These are phyloP conservation scores for Lepus europaeus DNA, from an alignment of 2,113 vertebrate species.

Conservation along the genomic window DNA sequence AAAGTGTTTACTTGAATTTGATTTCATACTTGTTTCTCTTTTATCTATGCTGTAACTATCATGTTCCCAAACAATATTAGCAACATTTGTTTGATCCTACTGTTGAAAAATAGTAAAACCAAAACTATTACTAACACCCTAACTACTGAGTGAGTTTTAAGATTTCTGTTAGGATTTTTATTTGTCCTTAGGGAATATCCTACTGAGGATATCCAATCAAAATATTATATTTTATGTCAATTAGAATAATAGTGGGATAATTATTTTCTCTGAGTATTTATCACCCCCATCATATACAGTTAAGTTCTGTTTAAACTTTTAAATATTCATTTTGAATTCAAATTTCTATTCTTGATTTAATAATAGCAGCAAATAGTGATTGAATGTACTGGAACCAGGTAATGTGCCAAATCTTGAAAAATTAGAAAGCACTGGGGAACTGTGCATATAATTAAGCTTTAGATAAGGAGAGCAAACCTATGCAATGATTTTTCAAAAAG, in stretches of 20 bases:
- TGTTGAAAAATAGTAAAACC: background rate
- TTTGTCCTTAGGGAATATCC: background rate
- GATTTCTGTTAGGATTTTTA: background rate
- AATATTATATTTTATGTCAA: background rate
- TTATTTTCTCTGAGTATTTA: background rate
- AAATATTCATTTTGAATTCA: background rate
- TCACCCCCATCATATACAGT: background rate
- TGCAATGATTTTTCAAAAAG: background rate
- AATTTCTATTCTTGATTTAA: background rate
- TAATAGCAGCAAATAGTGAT: background rate
- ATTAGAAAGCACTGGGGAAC: background rate
- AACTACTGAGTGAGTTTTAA: background rate
- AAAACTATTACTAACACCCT: background rate
- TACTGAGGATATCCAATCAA: background rate
- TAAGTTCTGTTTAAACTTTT: background rate
- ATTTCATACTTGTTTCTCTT: background rate
- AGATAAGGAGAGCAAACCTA: background rate
- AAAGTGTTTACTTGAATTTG: background rate
- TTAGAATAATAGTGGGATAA: background rate
- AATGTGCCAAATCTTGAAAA: background rate
- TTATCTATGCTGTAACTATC: background rate
- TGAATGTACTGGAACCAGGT: background rate
- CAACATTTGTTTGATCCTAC: background rate
- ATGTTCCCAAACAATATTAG: background rate
- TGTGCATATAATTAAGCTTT: background rate